Conservation (phyloP, 2,888 invertebrate genomes). For the Drosophila limbata region DNA sequence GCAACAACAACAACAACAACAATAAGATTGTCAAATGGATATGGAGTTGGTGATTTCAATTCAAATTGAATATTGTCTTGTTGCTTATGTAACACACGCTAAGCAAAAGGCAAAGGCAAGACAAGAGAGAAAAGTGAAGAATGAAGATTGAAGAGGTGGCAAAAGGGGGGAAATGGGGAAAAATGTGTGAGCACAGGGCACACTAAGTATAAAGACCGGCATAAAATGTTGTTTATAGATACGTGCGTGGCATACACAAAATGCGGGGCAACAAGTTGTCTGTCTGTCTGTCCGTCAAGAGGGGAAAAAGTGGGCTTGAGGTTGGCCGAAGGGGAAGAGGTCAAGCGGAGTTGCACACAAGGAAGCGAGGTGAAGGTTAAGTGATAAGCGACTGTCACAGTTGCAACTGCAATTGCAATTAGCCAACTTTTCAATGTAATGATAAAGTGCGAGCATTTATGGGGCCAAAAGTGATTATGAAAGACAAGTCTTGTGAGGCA, state of each 20-base stretch:
- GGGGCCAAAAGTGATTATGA: conserved; percentile 47
- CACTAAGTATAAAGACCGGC: conserved; percentile 65
- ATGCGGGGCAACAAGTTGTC: conserved; percentile 10
- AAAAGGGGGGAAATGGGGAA: background rate
- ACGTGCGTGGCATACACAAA: conserved; percentile 59
- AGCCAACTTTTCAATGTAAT: conserved; percentile 49
- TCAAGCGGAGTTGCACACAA: conserved; percentile 17
- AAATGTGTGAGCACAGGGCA: conserved; percentile 33
- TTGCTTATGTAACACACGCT: conserved; percentile 60
- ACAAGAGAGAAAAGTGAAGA: background rate
- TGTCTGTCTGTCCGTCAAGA: background rate
- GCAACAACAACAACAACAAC: too few species aligned
- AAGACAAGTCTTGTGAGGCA: conserved; percentile 34
- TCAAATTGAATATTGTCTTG: conserved; percentile 61
- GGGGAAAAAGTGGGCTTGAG: background rate
- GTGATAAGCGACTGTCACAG: conserved; percentile 23
- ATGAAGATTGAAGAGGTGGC: background rate
- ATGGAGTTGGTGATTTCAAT: conserved; percentile 50
- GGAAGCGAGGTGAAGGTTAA: conserved; percentile 67
- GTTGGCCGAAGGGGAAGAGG: background rate
- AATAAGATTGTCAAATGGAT: background rate
- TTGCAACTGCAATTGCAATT: conserved; percentile 57
- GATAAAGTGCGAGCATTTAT: conserved; percentile 7
- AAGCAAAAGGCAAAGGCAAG: background rate
- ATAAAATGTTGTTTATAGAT: conserved; percentile 68